Base-by-base conservation (phyloP, 2,113 vertebrate genomes). In the Castor canadensis region DNA sequence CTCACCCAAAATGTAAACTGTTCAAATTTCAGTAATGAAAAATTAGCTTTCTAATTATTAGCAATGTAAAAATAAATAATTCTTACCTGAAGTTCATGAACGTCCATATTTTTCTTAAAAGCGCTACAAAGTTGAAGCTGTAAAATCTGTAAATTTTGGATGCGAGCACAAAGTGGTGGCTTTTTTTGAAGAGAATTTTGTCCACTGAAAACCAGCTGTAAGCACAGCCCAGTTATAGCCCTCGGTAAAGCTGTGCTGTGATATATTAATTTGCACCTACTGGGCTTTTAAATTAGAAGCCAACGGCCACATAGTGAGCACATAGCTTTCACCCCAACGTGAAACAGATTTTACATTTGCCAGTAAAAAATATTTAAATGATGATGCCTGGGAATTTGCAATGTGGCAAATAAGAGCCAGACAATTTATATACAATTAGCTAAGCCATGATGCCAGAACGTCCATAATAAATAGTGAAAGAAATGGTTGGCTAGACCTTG, bases 201-300 rank as follows among this genome's bases (percentile, higher is more conserved):
- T 92, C 62, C 17, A 76, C 93, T 94, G 84, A 67, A 69, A 66
- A 87, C 77, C 76, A 95, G 95, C 94, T 75, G 72, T 87, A 82
- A 82, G 38, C 85, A 77, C 75, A 94, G 77, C 60, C 91, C 81
- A 90, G 80, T 94, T 95, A 92, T 32, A 95, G 64, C 67, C 84
- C 73, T 52, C 96, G 43, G 93, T 89, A 97, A 95, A 95, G 96
- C 96, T 95, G 88, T 35, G 84, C 93, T 92, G 96, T 88, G 91
- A 88, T 96, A 92, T 85, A 97, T 97, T 97, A 96, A 97, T 95
- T 96, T 97, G 96, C 95, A 97, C 97, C 97, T 95, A 97, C 96
- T 97, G 97, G 92, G 97, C 94, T 67, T 86, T 72, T 95, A 95
- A 97, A 97, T 97, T 93, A 97, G 91, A 97, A 97, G 88, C 76